These are phyloP conservation scores for Trachemys scripta DNA, from an alignment of 2,113 vertebrate genomes.

Conservation along the genomic window DNA sequence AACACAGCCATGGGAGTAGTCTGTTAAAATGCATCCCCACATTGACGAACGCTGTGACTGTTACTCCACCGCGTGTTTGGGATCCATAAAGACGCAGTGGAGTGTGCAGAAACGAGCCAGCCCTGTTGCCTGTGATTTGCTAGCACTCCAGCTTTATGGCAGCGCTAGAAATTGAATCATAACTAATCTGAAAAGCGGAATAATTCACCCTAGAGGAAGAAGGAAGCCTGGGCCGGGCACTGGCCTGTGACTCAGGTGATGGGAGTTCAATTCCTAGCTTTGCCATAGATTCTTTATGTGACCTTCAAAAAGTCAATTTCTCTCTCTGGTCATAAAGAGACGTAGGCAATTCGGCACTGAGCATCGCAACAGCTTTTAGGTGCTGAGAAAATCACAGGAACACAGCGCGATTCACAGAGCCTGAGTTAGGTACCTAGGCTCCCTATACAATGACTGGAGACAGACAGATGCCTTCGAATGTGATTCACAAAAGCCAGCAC, in stretches of 20 bases:
- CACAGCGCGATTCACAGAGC: background rate
- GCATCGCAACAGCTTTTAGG: background rate
- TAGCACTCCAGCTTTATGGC: background rate
- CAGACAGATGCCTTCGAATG: background rate
- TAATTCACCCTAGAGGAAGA: background rate
- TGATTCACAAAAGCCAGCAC: background rate
- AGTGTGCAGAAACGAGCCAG: fast-evolving
- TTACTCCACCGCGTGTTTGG: background rate
- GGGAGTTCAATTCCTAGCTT: background rate
- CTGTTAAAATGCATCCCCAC: background rate
- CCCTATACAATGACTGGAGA: background rate
- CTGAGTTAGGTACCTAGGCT: background rate
- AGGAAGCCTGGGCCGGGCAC: fast-evolving
- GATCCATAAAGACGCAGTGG: background rate
- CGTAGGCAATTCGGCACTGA: background rate
- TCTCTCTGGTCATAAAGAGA: background rate
- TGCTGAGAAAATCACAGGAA: background rate
- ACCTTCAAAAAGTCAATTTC: fast-evolving
- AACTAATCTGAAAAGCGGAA: background rate
- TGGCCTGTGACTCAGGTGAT: background rate
- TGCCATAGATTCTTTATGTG: background rate
- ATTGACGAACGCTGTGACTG: background rate
- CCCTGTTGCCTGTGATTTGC: background rate
- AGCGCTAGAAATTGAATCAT: background rate
- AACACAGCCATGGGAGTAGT: background rate